Evolutionary conservation across 2,113 vertebrate genomes (phyloP), one percentile per base, ranked within the genome.

Genomic region (Elephantulus edwardii): DNA sequence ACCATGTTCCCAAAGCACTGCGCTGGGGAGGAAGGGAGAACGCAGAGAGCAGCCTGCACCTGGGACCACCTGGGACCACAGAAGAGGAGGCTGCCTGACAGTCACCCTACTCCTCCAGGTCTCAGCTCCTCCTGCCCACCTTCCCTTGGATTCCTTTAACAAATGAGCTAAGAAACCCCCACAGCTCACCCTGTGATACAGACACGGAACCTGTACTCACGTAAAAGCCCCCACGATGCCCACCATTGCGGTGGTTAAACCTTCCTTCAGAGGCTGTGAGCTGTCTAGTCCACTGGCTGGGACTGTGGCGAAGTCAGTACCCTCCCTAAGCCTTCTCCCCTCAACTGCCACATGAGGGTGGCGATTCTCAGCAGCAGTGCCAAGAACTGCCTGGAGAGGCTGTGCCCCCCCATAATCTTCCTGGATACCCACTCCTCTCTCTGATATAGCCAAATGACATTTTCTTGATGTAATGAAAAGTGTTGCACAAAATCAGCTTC

Each of bases 1-100:
- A n/a, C n/a, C n/a, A n/a, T n/a, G n/a, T n/a, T n/a, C 91, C 94
- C 87, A 90, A 94, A 93, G 91, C 95, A 92, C 95, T 95, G 95
- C 91, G 92, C 96, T 96, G 95, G 92, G 92, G 94, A 95, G 77
- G 87, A 94, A 95, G 95, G 96, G 91, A 92, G 92, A 95, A 50
- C 71, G 89, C 64, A 80, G 85, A 75, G 94, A 91, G 93, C 97
- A 92, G 92, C 91, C 64, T 12, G 4, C 87, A 94, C 76, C 78
- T 93, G 68, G 84, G 91, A 95, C 87, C 88, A n/a, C 26, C 64
- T 26, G 92, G 88, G 84, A 42, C 38, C 35, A 46, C 3, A 13
- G 42, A 19, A 46, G 17, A 20, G 46, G 50, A 50, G 42, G 10
- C 8, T 5, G 9, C 35, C 52, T 42, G 10, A 7, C 14, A 11